A percentile compares a stretch with the other conserved stretches of the same genome.
Evolutionary conservation across 1,140 invertebrate species (phyloP).

Genomic region (Uloborus diversus): DNA sequence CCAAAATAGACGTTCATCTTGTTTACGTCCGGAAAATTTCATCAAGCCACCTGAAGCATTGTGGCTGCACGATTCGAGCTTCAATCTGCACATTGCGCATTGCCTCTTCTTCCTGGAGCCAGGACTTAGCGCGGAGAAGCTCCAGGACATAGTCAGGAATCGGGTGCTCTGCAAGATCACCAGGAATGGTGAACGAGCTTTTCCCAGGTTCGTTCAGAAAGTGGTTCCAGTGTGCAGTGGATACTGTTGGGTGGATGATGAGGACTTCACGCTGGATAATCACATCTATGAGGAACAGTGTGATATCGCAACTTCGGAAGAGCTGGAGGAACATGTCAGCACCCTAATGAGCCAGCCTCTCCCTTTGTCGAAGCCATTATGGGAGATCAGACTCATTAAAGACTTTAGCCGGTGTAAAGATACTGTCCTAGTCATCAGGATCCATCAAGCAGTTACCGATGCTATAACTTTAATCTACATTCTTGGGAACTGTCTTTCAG

Average conservation of each 20-base stretch:
- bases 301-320: slow-evolving; percentile 62
- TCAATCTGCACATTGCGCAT: slow-evolving; percentile 67
- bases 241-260: slow-evolving; percentile 69
- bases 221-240: slow-evolving; percentile 66
- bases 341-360: slow-evolving; percentile 66
- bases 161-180: slow-evolving; percentile 67
- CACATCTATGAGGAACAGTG: slow-evolving; percentile 68
- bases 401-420: slow-evolving; percentile 66
- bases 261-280: slow-evolving; percentile 68
- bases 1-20: background rate
- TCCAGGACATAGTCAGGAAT: slow-evolving; percentile 67
- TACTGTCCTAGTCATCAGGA: slow-evolving; percentile 69
- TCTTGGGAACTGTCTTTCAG: slow-evolving; percentile 68
- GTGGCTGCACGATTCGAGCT: slow-evolving; percentile 67
- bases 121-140: slow-evolving; percentile 65
- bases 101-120: slow-evolving; percentile 68
- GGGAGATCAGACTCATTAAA: slow-evolving; percentile 70
- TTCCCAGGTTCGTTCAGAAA: slow-evolving; percentile 68
- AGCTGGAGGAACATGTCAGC: slow-evolving; percentile 67
- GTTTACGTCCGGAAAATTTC: slow-evolving; percentile 55
- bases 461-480: slow-evolving; percentile 69
- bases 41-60: slow-evolving; percentile 65
- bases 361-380: slow-evolving; percentile 67
- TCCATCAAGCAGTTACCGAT: slow-evolving; percentile 72
- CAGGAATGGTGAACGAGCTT: slow-evolving; percentile 64